These are phyloP conservation scores for Cynopterus brachyotis DNA, from an alignment of 2,113 vertebrate genomes.

Conservation along the genomic window DNA sequence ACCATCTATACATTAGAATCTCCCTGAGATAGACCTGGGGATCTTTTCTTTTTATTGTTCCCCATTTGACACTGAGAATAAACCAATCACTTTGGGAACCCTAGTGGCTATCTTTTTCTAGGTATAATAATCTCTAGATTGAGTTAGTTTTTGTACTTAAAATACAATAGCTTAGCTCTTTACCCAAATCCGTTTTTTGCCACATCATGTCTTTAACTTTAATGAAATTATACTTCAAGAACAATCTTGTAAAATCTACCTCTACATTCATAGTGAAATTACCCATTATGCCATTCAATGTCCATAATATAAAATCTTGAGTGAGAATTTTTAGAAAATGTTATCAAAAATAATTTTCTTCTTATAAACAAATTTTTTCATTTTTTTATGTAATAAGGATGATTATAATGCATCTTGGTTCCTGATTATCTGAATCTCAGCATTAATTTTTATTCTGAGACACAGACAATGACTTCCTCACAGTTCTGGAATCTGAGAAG, in stretches of 20 bases:
- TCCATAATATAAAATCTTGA: not conserved
- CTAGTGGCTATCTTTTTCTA: not conserved
- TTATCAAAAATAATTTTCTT: slow-evolving; percentile 24
- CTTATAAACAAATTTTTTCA: not conserved
- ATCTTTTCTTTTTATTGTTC: not conserved
- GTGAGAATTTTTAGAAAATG: slow-evolving; percentile 8
- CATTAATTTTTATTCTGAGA: slow-evolving; percentile 43
- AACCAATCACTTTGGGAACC: not conserved
- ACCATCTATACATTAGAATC: not conserved
- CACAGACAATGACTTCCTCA: not conserved
- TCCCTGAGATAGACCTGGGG: not conserved
- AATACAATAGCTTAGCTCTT: not conserved
- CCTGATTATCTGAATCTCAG: not conserved
- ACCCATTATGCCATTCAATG: not conserved
- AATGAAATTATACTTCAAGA: not conserved
- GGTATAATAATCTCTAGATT: not conserved
- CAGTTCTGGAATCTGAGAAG: not conserved
- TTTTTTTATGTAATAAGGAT: not conserved
- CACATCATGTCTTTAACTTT: not conserved
- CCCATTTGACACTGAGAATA: not conserved
- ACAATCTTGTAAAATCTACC: not conserved
- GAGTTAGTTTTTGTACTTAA: not conserved
- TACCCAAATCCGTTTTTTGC: not conserved
- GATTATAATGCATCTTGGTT: not conserved
- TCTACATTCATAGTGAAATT: not conserved